Percentiles rank a stretch among this genome's conserved stretches.
Evolutionary conservation across 2,797 vertebrate species (phyloP).

Genomic region (Phataginus tricuspis): DNA sequence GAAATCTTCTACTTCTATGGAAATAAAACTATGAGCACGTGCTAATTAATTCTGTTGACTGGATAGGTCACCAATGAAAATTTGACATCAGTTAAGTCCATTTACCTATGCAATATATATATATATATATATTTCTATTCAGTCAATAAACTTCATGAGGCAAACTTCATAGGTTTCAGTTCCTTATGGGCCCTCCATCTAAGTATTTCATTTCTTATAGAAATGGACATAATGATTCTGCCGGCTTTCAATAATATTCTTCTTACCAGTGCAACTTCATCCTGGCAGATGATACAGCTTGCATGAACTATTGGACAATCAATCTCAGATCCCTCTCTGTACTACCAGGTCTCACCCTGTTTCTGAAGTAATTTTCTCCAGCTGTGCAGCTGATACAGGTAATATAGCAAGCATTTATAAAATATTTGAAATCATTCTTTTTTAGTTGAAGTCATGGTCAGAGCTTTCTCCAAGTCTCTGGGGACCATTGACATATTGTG

Average conservation of each 20-base stretch:
- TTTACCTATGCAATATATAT: neutral
- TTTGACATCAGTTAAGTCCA: neutral
- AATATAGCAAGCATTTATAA: conserved; percentile 64
- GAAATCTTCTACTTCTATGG: neutral
- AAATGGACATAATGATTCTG: conserved; percentile 5
- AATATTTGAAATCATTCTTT: conserved; percentile 70
- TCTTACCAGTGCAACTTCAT: conserved; percentile 1
- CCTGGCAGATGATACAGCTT: neutral
- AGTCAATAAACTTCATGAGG: conserved; percentile 12
- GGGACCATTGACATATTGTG: conserved; percentile 8
- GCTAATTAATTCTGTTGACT: neutral
- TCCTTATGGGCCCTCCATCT: neutral
- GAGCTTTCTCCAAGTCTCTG: conserved; percentile 43
- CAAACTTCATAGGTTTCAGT: conserved; percentile 31
- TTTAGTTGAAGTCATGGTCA: conserved; percentile 60
- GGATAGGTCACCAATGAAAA: neutral
- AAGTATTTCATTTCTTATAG: conserved; percentile 65
- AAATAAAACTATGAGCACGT: neutral
- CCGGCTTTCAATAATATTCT: conserved; percentile 13
- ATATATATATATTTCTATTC: neutral
- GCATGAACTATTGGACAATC: conserved; percentile 38
- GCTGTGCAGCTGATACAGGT: conserved; percentile 58
- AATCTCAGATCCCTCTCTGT: conserved; percentile 43
- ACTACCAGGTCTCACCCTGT: conserved; percentile 36
- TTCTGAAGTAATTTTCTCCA: conserved; percentile 75